A percentile compares a stretch with the other conserved stretches of the same genome.
phyloP scores from a whole-genome alignment of 2,888 invertebrate species.

The Entomobrya proxima region DNA sequence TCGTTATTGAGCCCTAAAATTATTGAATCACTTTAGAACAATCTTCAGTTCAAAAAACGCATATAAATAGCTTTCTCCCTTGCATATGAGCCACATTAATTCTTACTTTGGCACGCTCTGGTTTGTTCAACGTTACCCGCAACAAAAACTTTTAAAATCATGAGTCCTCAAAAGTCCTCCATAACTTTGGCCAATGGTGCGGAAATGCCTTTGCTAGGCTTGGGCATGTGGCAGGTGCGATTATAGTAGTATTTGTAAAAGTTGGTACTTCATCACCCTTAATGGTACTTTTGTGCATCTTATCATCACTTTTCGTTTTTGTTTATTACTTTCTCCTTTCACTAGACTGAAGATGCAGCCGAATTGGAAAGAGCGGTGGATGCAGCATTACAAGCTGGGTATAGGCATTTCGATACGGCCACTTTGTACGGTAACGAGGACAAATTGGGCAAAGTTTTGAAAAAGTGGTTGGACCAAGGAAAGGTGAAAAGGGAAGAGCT shows the following conservation, averaged over 20 bases:
- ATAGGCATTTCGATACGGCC: conserved; percentile 90
- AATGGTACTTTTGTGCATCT: not conserved
- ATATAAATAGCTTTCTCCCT: too few species aligned
- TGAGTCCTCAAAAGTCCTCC: conserved; percentile 5
- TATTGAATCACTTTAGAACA: too few species aligned
- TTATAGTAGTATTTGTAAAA: not conserved
- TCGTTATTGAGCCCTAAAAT: too few species aligned
- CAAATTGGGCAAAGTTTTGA: conserved; percentile 85
- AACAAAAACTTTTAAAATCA: too few species aligned
- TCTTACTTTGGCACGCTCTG: too few species aligned
- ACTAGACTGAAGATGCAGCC: conserved; percentile 71
- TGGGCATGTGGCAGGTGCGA: conserved; percentile 88
- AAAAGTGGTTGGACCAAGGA: conserved; percentile 84
- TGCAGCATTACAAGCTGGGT: conserved; percentile 85
- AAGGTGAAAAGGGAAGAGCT: conserved; percentile 86
- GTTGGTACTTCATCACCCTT: not conserved
- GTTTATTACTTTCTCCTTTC: conserved; percentile 69
- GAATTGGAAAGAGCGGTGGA: conserved; percentile 84
- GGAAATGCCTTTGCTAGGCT: conserved; percentile 85
- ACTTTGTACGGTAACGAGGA: conserved; percentile 87
- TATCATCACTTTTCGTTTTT: too few species aligned
- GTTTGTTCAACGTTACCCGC: too few species aligned
- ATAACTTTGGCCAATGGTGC: conserved; percentile 78
- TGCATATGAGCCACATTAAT: too few species aligned
- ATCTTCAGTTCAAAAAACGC: too few species aligned